Evolutionary conservation across 2,113 vertebrate species (phyloP).

Genomic region (Albula glossodonta): DNA sequence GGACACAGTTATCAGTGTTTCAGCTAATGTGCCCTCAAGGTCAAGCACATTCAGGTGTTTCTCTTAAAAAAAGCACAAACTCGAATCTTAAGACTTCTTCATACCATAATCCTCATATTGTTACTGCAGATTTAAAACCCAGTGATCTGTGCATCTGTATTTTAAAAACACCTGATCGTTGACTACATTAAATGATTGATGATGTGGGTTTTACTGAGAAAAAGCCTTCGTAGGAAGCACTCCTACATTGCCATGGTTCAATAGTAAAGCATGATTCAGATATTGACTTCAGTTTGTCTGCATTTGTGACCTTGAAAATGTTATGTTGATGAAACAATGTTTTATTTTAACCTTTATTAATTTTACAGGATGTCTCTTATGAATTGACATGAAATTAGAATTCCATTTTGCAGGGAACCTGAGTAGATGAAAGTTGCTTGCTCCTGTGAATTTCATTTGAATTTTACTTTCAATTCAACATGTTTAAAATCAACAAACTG

Average conservation of each 20-base stretch:
- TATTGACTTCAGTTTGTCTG: background rate
- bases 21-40: background rate
- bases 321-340: background rate
- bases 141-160: conserved; percentile 2
- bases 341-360: background rate
- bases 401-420: no score
- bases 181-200: conserved; percentile 67
- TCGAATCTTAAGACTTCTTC: background rate
- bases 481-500: no score
- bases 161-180: conserved; percentile 57
- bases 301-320: background rate
- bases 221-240: conserved; percentile 26
- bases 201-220: conserved; percentile 52
- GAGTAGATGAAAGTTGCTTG: no score
- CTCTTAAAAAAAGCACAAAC: background rate
- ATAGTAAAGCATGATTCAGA: background rate
- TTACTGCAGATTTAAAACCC: background rate
- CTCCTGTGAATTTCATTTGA: no score
- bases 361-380: background rate
- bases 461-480: no score
- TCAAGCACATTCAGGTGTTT: background rate
- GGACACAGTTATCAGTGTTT: conserved; percentile 6
- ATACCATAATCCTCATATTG: background rate
- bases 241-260: conserved; percentile 22
- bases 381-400: background rate